Evolutionary conservation across 1,140 invertebrate species (phyloP).

Genomic region (Aphelinus certus): DNA sequence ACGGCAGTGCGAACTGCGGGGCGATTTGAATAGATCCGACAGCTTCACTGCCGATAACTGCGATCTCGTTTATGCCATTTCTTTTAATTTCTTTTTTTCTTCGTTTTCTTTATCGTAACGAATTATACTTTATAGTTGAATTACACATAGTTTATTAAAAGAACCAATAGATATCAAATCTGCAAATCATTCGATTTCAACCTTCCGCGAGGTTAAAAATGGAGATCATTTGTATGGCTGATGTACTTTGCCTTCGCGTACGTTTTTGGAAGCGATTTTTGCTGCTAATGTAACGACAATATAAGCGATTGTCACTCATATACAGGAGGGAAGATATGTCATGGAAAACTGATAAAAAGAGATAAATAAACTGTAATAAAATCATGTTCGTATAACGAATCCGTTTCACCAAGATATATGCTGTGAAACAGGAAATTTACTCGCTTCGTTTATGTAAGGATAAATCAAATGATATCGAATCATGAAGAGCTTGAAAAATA

Average conservation of each 20-base stretch:
- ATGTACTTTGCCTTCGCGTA: constrained; percentile 31
- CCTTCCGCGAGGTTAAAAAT: not conserved
- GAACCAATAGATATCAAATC: not conserved
- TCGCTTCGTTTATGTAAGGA: constrained; percentile 15
- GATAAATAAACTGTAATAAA: not conserved
- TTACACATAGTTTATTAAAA: constrained; percentile 4
- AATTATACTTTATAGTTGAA: constrained; percentile 22
- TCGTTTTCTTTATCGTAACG: constrained; percentile 27
- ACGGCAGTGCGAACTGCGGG: constrained; percentile 2
- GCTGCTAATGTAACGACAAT: constrained; percentile 4
- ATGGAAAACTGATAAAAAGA: not conserved
- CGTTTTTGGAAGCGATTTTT: constrained; percentile 22
- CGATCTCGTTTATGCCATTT: constrained; percentile 55
- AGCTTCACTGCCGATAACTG: constrained; percentile 36
- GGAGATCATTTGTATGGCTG: constrained; percentile 25
- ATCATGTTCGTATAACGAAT: constrained; percentile 25
- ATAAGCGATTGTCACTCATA: constrained; percentile 23
- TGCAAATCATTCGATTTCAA: constrained; percentile 8
- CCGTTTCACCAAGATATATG: constrained; percentile 13
- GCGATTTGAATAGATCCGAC: not conserved
- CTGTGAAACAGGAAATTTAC: not conserved
- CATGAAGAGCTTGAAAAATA: constrained; percentile 28
- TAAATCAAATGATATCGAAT: constrained; percentile 15
- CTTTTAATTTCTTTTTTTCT: constrained; percentile 23
- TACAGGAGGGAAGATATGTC: not conserved